Evolutionary conservation across 2,113 vertebrate genomes (phyloP).

Genomic region (Nycticebus coucang): DNA sequence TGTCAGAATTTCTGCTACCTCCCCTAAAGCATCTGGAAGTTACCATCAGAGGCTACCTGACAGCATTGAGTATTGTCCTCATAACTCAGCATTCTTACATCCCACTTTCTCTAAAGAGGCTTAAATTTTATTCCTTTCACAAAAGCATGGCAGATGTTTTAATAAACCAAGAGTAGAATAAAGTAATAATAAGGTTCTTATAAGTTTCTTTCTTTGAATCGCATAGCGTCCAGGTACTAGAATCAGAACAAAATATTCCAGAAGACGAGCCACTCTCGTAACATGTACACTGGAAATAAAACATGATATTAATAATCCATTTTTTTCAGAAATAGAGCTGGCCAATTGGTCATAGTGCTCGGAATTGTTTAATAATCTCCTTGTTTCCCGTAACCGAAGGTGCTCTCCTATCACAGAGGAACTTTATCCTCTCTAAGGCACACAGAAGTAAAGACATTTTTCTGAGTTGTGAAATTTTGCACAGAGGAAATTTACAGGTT

Average conservation of each 20-base stretch:
- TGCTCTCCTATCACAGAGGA: not conserved
- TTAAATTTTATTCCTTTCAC: not conserved
- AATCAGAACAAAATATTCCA: constrained; percentile 45
- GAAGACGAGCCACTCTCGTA: not conserved
- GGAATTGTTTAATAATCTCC: not conserved
- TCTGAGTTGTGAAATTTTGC: constrained; percentile 50
- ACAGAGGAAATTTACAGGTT: constrained; percentile 73
- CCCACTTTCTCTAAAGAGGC: constrained; percentile 18
- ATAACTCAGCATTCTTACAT: not conserved
- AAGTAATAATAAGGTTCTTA: not conserved
- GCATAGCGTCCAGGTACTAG: not conserved
- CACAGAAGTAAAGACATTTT: constrained; percentile 44
- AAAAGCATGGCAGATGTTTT: constrained; percentile 1
- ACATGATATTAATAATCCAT: not conserved
- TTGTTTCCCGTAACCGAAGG: not conserved
- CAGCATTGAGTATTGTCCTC: not conserved
- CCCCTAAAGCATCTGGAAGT: constrained; percentile 22
- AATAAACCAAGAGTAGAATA: constrained; percentile 38
- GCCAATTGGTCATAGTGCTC: not conserved
- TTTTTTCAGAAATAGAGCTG: not conserved
- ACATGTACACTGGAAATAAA: not conserved
- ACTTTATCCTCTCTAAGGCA: not conserved
- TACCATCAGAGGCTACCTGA: not conserved
- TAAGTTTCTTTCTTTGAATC: constrained; percentile 11
- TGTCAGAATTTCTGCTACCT: not conserved